Percentiles rank a stretch among this genome's conserved stretches.
phyloP scores from a whole-genome alignment of 1,140 invertebrate species.

The Mercenaria mercenaria region DNA sequence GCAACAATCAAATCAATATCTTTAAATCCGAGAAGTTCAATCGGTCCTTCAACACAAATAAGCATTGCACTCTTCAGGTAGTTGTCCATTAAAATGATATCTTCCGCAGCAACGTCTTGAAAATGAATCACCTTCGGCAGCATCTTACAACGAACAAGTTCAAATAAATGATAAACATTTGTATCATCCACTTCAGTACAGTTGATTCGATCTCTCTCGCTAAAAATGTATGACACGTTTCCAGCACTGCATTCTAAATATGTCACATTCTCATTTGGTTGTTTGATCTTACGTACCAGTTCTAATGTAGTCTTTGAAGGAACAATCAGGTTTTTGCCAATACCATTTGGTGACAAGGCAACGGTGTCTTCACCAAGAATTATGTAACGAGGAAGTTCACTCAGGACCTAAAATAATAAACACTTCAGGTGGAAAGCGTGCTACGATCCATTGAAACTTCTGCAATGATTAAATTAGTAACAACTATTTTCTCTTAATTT shows the following conservation, averaged over 20 bases:
- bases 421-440: too few species aligned
- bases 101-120: not conserved
- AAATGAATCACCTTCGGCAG: not conserved
- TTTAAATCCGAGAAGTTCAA: not conserved
- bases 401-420: not conserved
- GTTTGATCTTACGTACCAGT: not conserved
- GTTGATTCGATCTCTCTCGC: not conserved
- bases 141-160: not conserved
- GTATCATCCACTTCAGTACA: not conserved
- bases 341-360: not conserved
- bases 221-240: not conserved
- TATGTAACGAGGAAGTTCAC: not conserved
- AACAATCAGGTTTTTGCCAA: not conserved
- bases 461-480: too few species aligned
- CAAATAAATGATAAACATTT: not conserved
- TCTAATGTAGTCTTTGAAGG: not conserved
- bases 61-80: not conserved
- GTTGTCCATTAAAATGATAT: not conserved
- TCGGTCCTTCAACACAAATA: not conserved
- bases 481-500: too few species aligned
- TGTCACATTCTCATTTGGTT: not conserved
- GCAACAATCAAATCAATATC: not conserved
- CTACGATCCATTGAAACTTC: too few species aligned
- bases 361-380: not conserved
- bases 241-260: not conserved